Percentiles rank a stretch among this genome's conserved stretches.
These are phyloP conservation scores for Calcarius lapponicus DNA, from an alignment of 2,797 vertebrate genomes.

Conservation along the genomic window DNA sequence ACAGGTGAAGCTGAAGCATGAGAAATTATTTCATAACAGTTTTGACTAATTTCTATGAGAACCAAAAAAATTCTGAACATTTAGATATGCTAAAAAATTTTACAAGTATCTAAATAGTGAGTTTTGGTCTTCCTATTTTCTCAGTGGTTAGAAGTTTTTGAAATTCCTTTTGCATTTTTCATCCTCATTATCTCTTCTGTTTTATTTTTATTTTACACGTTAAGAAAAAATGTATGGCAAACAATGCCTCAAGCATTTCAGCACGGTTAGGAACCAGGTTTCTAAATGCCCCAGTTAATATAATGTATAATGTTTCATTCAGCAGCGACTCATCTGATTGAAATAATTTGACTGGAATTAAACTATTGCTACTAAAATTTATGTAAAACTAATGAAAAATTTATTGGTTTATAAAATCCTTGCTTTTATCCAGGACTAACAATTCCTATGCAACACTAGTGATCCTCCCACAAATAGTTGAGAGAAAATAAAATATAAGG, in stretches of 20 bases:
- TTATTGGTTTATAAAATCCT: conserved; percentile 78
- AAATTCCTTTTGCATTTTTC: conserved; percentile 52
- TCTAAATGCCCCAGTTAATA: conserved; percentile 74
- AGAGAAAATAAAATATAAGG: conserved; percentile 78
- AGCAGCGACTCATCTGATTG: conserved; percentile 68
- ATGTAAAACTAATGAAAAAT: conserved; percentile 79
- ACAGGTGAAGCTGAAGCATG: not conserved
- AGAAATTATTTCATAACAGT: not conserved
- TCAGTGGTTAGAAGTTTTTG: conserved; percentile 43
- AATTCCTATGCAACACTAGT: conserved; percentile 75
- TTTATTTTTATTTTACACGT: conserved; percentile 52
- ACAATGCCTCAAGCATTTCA: conserved; percentile 23
- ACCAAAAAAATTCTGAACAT: not conserved
- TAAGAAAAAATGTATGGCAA: conserved; percentile 27
- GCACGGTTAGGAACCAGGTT: conserved; percentile 45
- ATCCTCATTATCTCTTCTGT: conserved; percentile 48
- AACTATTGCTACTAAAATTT: conserved; percentile 76
- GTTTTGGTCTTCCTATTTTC: not conserved
- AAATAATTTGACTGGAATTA: conserved; percentile 77
- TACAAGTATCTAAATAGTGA: not conserved
- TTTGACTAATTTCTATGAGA: not conserved
- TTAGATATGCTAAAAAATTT: not conserved
- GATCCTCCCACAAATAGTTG: conserved; percentile 75
- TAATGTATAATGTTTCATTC: conserved; percentile 70
- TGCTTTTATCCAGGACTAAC: conserved; percentile 77